A percentile compares a stretch with the other conserved stretches of the same genome.
Evolutionary conservation across 2,113 vertebrate genomes (phyloP).

Genomic region (Serinus canaria): DNA sequence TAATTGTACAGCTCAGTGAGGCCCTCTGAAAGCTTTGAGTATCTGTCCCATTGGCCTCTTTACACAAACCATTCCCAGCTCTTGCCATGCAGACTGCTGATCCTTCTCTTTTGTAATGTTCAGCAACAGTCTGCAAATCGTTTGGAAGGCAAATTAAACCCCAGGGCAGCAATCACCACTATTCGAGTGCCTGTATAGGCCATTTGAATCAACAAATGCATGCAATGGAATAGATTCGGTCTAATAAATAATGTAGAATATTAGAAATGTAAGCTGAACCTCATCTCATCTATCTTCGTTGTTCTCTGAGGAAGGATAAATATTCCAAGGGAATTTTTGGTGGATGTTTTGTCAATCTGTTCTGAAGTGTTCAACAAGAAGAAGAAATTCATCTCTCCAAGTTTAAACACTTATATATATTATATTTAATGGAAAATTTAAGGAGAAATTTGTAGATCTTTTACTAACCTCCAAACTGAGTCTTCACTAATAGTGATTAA

Average conservation of each 20-base stretch:
- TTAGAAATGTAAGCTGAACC: background rate
- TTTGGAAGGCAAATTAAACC: background rate
- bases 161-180: background rate
- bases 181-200: background rate
- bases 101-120: slow-evolving; percentile 3
- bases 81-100: background rate
- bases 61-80: background rate
- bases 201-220: background rate
- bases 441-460: background rate
- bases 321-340: background rate
- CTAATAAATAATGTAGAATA: background rate
- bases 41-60: background rate
- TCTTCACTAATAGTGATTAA: background rate
- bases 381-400: background rate
- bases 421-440: background rate
- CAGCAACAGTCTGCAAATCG: slow-evolving; percentile 32
- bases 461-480: background rate
- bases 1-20: background rate
- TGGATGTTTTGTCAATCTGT: background rate
- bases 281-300: background rate
- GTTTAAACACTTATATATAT: background rate
- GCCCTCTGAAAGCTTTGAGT: background rate
- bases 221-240: background rate
- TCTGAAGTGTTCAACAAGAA: background rate
- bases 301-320: background rate